Percentiles rank a stretch among this genome's conserved stretches.
Conservation (phyloP, 2,113 vertebrate species). For the Guaruba guarouba region DNA sequence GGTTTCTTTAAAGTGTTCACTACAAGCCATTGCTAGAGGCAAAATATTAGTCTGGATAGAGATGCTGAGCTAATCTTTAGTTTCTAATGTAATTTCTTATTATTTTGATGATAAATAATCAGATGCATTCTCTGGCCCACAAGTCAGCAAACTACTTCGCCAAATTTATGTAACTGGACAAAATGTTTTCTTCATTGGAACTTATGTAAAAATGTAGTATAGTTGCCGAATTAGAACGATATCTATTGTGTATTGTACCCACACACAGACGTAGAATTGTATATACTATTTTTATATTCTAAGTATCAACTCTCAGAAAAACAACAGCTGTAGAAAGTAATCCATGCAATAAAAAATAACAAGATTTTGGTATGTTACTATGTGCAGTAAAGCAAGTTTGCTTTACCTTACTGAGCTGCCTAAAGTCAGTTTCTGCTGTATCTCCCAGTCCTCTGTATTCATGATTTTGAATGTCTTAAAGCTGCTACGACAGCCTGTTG, state of each 20-base stretch:
- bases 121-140: not conserved
- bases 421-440: not conserved
- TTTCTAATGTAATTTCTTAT: not conserved
- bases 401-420: not conserved
- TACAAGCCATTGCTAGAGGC: not conserved
- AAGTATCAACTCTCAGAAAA: not conserved
- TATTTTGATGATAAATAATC: not conserved
- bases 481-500: not conserved
- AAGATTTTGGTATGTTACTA: not conserved
- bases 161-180: not conserved
- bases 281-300: constrained; percentile 36
- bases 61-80: not conserved
- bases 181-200: not conserved
- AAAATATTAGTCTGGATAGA: not conserved
- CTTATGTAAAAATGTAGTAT: not conserved
- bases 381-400: not conserved
- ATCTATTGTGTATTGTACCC: not conserved
- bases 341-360: not conserved
- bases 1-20: not conserved
- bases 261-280: not conserved
- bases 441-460: not conserved
- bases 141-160: not conserved
- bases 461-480: not conserved
- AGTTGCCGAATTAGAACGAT: not conserved
- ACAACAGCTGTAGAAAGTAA: not conserved